A percentile compares a stretch with the other conserved stretches of the same genome.
Conservation (phyloP, 2,113 vertebrate species). For the Penelope pileata region DNA sequence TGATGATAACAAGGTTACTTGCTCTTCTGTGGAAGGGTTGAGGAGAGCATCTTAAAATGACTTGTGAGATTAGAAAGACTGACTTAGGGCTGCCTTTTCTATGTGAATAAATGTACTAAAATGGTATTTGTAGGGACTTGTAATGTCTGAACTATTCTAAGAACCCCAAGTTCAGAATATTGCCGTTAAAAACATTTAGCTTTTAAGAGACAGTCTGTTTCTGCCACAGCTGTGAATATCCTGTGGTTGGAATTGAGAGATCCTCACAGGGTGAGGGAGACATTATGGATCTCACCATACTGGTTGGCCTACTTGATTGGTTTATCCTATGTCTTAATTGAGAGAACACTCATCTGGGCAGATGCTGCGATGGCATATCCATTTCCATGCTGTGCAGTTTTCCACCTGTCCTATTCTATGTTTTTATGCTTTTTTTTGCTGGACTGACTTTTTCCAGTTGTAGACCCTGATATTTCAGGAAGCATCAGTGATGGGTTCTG, state of each 20-base stretch:
- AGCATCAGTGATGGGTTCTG: background rate
- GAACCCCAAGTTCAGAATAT: background rate
- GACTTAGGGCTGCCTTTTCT: background rate
- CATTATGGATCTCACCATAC: background rate
- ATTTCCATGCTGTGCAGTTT: background rate
- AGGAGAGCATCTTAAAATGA: background rate
- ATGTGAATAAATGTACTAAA: background rate
- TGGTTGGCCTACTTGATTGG: background rate
- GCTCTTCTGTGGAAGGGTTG: background rate
- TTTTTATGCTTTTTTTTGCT: background rate
- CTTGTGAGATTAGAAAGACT: background rate
- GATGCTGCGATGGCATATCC: fast-evolving
- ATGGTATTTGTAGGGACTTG: background rate
- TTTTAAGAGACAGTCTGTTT: background rate
- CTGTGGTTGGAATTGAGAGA: background rate
- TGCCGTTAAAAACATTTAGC: background rate
- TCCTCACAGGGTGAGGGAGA: background rate
- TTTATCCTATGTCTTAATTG: background rate
- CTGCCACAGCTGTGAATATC: background rate
- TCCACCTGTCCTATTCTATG: background rate
- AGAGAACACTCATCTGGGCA: background rate
- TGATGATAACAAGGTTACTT: background rate
- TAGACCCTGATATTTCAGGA: background rate
- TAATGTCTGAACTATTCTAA: background rate
- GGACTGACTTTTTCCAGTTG: background rate